Percentiles rank a stretch among this genome's conserved stretches.
Conservation (phyloP, 2,888 invertebrate genomes). For the Noctua janthina region DNA sequence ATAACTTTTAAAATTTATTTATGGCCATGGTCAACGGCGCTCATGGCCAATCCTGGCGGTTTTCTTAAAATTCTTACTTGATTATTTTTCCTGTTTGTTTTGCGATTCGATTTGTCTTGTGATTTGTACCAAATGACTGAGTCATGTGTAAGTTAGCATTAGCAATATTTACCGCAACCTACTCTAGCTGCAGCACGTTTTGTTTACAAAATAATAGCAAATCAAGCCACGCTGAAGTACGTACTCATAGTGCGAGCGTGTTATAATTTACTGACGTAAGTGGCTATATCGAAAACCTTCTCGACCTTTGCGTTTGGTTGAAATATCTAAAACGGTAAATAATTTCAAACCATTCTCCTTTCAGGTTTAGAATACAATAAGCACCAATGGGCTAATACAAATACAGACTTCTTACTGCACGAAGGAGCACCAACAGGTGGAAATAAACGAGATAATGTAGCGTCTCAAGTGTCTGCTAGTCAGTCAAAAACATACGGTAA, state of each 20-base stretch:
- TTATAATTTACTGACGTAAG: neutral
- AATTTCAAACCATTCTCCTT: conserved; percentile 67
- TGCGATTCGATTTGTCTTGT: neutral
- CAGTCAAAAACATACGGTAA: conserved; percentile 45
- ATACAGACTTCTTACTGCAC: conserved; percentile 83
- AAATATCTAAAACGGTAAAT: conserved; percentile 11
- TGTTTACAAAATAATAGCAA: conserved; percentile 33
- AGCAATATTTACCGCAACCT: neutral
- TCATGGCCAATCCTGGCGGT: neutral
- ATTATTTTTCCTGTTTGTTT: conserved; percentile 30
- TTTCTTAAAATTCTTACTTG: neutral
- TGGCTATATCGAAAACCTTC: neutral
- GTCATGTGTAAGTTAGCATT: neutral
- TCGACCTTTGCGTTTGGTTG: neutral
- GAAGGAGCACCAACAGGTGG: conserved; percentile 75
- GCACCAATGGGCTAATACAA: conserved; percentile 76
- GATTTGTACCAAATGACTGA: conserved; percentile 3
- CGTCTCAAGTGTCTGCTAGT: conserved; percentile 55
- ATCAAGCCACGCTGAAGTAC: neutral
- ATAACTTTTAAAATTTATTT: neutral
- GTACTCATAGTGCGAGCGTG: neutral
- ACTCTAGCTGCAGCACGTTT: neutral
- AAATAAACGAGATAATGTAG: conserved; percentile 75
- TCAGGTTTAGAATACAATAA: conserved; percentile 77
- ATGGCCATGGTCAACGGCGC: neutral